A percentile compares a stretch with the other conserved stretches of the same genome.
Evolutionary conservation across 2,888 invertebrate species (phyloP).

Genomic region (Ferdinandea cuprea): DNA sequence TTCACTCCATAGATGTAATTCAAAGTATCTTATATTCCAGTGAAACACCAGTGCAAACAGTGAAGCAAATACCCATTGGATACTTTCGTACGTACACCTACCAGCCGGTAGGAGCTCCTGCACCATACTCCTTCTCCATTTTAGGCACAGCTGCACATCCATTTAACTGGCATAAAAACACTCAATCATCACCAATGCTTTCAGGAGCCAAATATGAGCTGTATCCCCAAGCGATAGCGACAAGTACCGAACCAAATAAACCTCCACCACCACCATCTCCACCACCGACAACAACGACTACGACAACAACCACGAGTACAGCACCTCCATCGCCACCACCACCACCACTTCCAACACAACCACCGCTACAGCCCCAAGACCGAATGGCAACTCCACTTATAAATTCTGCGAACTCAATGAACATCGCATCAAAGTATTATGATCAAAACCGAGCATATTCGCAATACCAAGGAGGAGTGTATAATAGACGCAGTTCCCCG

Average conservation of each 20-base stretch:
- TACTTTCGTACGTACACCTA: slow-evolving; percentile 82
- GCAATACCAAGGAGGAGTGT: slow-evolving; percentile 76
- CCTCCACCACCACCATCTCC: slow-evolving; percentile 35
- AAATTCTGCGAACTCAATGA: slow-evolving; percentile 41
- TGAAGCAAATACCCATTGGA: slow-evolving; percentile 81
- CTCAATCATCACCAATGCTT: slow-evolving; percentile 77
- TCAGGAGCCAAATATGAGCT: slow-evolving; percentile 77
- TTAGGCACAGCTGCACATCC: slow-evolving; percentile 77
- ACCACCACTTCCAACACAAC: slow-evolving; percentile 57
- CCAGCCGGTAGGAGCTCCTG: slow-evolving; percentile 78
- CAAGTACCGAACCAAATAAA: slow-evolving; percentile 48
- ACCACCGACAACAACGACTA: slow-evolving; percentile 58
- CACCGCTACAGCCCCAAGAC: slow-evolving; percentile 41
- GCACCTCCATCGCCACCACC: slow-evolving; percentile 73
- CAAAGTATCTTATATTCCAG: slow-evolving; percentile 7
- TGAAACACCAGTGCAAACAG: slow-evolving; percentile 69
- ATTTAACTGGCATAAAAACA: slow-evolving; percentile 51
- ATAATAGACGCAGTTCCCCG: slow-evolving; percentile 78
- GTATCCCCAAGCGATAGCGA: slow-evolving; percentile 72
- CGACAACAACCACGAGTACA: slow-evolving; percentile 67
- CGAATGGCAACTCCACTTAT: slow-evolving; percentile 49
- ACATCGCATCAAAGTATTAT: slow-evolving; percentile 21
- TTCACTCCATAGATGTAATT: background rate
- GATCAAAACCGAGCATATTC: slow-evolving; percentile 51
- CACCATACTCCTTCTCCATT: slow-evolving; percentile 76